Percentiles rank a stretch among this genome's conserved stretches.
Evolutionary conservation across 2,113 vertebrate species (phyloP).

Genomic region (Nibea albiflora): DNA sequence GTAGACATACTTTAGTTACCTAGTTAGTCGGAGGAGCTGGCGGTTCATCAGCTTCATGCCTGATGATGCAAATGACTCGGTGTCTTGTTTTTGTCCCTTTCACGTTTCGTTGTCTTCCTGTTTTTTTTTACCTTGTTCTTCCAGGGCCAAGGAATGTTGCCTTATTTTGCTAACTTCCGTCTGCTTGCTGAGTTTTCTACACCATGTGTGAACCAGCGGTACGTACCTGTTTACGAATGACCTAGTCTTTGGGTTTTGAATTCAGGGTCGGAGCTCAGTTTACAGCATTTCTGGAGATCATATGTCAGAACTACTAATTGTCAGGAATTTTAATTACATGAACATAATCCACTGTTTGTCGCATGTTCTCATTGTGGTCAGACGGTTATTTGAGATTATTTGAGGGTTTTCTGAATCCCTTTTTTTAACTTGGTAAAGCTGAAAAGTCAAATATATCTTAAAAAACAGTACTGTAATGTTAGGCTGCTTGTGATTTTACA

Average conservation of each 20-base stretch:
- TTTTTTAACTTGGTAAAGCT: not conserved
- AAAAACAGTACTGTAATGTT: too few species aligned
- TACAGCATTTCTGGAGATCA: not conserved
- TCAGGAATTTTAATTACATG: not conserved
- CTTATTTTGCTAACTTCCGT: slow-evolving; percentile 96
- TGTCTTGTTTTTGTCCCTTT: slow-evolving; percentile 74
- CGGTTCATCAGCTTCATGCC: slow-evolving; percentile 5
- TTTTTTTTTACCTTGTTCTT: slow-evolving; percentile 76
- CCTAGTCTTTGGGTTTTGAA: slow-evolving; percentile 8
- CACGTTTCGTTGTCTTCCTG: slow-evolving; percentile 75
- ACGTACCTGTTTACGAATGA: slow-evolving; percentile 74
- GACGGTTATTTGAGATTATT: not conserved
- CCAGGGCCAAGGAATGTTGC: slow-evolving; percentile 90
- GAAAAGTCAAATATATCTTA: not conserved
- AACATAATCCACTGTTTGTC: not conserved
- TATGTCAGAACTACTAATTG: not conserved
- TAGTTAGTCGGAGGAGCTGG: not conserved
- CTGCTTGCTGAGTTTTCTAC: slow-evolving; percentile 98
- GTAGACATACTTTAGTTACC: not conserved
- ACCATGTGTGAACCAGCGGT: slow-evolving; percentile 99
- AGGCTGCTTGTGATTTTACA: not conserved
- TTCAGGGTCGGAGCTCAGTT: not conserved
- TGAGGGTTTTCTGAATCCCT: not conserved
- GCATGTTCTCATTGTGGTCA: not conserved
- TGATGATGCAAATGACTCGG: slow-evolving; percentile 22